Base-by-base conservation (phyloP, 2,113 vertebrate species). In the Puma concolor region DNA sequence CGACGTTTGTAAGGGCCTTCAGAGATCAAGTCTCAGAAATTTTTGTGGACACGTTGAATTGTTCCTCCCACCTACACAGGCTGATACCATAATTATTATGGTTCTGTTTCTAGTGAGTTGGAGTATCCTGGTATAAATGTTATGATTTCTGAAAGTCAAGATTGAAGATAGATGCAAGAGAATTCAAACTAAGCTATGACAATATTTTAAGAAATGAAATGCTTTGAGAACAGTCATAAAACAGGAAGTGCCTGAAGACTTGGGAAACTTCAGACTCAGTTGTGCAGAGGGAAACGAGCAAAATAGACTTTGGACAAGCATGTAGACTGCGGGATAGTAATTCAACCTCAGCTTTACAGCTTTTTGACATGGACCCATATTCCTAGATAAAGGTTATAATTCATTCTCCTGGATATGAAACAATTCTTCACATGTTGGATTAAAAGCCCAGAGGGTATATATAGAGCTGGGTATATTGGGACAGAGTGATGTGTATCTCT, bases 371-470 rank as follows among this genome's bases (percentile, higher is more conserved):
- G 71, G 48, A 44, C 44, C 16, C 63, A n/a, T 82, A 79, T 41
- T 93, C 33, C 81, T 74, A 71, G 38, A 87, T 76, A 86, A 95
- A 87, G 86, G 16, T 36, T 33, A 38, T 88, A 67, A 94, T 92
- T 88, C 17, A 54, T 95, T 83, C 14, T 94, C 41, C 82, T 77
- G 31, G 81, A 60, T 44, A 36, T 50, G 67, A 76, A 91, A 84
- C 8, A 85, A 29, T 88, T 92, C 67, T 83, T 60, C 66, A 93
- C 33, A 50, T 48, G 29, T 95, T 93, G 76, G 14, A 92, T 94
- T 91, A 88, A 29, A 94, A 92, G 12, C 1, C 48, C 92, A 14
- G 77, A 88, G 74, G 57, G 60, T 66, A 21, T 67, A 54, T 79
- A 52, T 63, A 90, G 77, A 85, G 4, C 31, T 81, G 25, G 1